Evolutionary conservation across 2,888 invertebrate species (phyloP), one percentile per base, ranked within the genome.

Genomic region (Euplagia quadripunctaria): DNA sequence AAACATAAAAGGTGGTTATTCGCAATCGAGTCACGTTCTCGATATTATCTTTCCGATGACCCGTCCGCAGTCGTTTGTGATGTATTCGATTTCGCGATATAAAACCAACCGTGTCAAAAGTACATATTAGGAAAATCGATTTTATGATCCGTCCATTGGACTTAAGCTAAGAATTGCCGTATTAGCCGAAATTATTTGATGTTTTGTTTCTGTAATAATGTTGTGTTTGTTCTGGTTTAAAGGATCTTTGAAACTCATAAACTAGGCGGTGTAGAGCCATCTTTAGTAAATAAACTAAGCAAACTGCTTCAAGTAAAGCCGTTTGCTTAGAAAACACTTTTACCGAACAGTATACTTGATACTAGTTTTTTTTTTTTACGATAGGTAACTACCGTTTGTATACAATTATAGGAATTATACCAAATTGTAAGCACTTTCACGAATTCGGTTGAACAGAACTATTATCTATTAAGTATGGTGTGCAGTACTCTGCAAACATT

Each of bases 61-160:
- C 72, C 63, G n/a, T 68, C 64, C 46, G 31, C 20, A 51, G 52
- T 63, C 51, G 52, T 68, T 58, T 55, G 68, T 68, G 64, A 68
- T 61, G 68, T 68, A 72, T 72, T n/a, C 64, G 72, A 68, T 72
- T 68, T 31, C 31, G 31, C 31, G 31, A 72, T 63, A 42, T 61
- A 72, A 66, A 66, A 61, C 20, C 11, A 49, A 46, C 49, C 51
- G 20, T 43, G 14, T 16, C 41, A 20, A 46, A 61, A 46, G 17
- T 8, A n/a, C 17, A 49, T 58, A 65, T 46, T 71, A 43, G 8
- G 3, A 46, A n/a, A 7, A 67, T 58, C 12, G 31, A 41, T 63
- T 67, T 52, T 17, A 52, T 52, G 6, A 17, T 17, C 5, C 16
- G 2, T 9, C n/a, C n/a, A n/a, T 55, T 20, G n/a, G 9, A 4